Conservation (phyloP, 2,888 invertebrate species). For the Anodontia alba region DNA sequence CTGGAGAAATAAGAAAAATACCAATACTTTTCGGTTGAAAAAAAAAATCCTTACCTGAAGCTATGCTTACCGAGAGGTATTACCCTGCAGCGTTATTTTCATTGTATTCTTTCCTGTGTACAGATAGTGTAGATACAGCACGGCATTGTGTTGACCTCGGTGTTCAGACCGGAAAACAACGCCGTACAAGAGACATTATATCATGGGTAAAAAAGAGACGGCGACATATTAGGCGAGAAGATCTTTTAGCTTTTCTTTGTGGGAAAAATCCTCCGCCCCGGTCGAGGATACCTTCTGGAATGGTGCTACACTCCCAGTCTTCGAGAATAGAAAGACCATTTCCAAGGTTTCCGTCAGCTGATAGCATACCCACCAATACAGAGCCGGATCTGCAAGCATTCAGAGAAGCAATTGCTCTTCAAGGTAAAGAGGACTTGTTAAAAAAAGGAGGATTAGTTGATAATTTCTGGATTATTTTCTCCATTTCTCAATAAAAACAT, state of each 20-base stretch:
- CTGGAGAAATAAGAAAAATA: no score
- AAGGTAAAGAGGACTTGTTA: no score
- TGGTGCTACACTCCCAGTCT: slow-evolving; percentile 61
- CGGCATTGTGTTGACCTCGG: slow-evolving; percentile 90
- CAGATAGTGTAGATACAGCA: slow-evolving; percentile 91
- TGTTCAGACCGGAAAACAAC: slow-evolving; percentile 90
- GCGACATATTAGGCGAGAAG: slow-evolving; percentile 91
- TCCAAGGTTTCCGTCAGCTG: slow-evolving; percentile 85
- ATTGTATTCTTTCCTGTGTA: slow-evolving; percentile 1
- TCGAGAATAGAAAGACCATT: slow-evolving; percentile 67
- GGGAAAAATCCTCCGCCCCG: slow-evolving; percentile 88
- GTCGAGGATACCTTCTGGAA: slow-evolving; percentile 55
- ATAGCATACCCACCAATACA: slow-evolving; percentile 79
- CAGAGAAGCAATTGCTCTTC: slow-evolving; percentile 90
- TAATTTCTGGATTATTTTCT: no score
- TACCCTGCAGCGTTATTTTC: no score
- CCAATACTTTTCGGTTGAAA: no score
- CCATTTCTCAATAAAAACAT: no score
- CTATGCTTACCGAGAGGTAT: no score
- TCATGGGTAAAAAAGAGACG: slow-evolving; percentile 91
- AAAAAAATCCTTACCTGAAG: no score
- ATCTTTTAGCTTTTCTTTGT: slow-evolving; percentile 91
- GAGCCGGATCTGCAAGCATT: slow-evolving; percentile 90
- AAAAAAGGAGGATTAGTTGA: no score
- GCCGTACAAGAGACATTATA: slow-evolving; percentile 90